Conservation (phyloP, 2,113 vertebrate genomes). For the Odocoileus virginianus region DNA sequence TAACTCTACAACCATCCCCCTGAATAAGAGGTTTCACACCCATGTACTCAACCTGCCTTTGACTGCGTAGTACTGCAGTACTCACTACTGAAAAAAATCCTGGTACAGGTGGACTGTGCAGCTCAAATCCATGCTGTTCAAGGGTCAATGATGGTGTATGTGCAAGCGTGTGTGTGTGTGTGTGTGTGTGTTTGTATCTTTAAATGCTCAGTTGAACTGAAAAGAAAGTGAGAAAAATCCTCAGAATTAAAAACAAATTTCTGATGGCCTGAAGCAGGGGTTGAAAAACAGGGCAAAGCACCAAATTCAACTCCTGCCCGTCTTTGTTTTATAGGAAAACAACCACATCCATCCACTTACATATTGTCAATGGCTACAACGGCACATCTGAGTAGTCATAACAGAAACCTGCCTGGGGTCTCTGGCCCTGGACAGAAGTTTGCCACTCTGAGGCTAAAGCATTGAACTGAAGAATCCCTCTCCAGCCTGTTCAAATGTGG, state of each 20-base stretch:
- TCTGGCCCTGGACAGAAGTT: neutral
- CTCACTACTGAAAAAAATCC: neutral
- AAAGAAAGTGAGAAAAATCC: neutral
- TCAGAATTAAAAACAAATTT: neutral
- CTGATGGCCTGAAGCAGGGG: neutral
- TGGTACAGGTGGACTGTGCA: neutral
- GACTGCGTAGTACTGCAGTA: rapidly evolving
- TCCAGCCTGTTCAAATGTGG: neutral
- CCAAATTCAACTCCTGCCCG: neutral
- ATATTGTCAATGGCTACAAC: neutral
- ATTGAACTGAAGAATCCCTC: neutral
- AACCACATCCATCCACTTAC: neutral
- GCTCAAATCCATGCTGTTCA: neutral
- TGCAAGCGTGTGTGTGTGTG: rapidly evolving
- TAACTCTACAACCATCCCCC: neutral
- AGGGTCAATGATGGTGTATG: neutral
- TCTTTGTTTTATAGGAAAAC: neutral
- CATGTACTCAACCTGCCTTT: neutral
- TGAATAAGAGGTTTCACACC: neutral
- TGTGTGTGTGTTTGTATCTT: neutral
- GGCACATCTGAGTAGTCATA: neutral
- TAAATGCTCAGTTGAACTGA: neutral
- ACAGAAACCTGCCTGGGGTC: neutral
- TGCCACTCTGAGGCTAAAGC: neutral
- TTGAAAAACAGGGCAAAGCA: neutral